Evolutionary conservation across 2,797 vertebrate genomes (phyloP).

Genomic region (Esox masquinongy): DNA sequence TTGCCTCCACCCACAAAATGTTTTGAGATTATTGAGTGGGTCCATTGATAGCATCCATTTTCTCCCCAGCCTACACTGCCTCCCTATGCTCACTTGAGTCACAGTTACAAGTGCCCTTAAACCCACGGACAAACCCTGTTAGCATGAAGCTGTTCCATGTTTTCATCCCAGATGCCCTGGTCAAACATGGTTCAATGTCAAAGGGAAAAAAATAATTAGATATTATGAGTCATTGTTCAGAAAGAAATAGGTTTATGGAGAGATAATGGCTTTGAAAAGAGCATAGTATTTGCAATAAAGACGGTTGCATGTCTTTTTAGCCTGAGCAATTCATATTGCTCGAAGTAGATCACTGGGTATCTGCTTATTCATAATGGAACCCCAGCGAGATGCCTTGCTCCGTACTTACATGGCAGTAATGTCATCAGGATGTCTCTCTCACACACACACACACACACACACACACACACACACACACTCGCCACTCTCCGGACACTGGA

Average conservation of each 20-base stretch:
- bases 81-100: constrained; percentile 31
- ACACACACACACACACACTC: constrained; percentile 22
- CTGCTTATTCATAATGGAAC: constrained; percentile 33
- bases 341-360: constrained; percentile 34
- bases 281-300: constrained; percentile 37
- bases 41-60: constrained; percentile 36
- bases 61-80: constrained; percentile 1
- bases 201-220: not conserved
- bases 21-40: constrained; percentile 24
- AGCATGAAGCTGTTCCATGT: constrained; percentile 40
- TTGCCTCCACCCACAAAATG: not conserved
- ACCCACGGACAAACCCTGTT: constrained; percentile 39
- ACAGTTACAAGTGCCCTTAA: constrained; percentile 39
- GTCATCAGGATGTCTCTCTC: constrained; percentile 31
- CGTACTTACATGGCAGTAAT: constrained; percentile 38
- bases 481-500: not conserved
- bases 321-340: constrained; percentile 48
- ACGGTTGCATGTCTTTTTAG: constrained; percentile 47
- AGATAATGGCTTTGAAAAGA: constrained; percentile 30
- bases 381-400: constrained; percentile 37
- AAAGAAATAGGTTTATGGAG: constrained; percentile 46
- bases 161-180: not conserved
- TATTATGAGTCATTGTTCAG: constrained; percentile 45
- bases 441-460: constrained; percentile 1
- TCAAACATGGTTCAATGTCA: not conserved